phyloP scores from a whole-genome alignment of 2,113 vertebrate genomes.

The Apeltes quadracus region DNA sequence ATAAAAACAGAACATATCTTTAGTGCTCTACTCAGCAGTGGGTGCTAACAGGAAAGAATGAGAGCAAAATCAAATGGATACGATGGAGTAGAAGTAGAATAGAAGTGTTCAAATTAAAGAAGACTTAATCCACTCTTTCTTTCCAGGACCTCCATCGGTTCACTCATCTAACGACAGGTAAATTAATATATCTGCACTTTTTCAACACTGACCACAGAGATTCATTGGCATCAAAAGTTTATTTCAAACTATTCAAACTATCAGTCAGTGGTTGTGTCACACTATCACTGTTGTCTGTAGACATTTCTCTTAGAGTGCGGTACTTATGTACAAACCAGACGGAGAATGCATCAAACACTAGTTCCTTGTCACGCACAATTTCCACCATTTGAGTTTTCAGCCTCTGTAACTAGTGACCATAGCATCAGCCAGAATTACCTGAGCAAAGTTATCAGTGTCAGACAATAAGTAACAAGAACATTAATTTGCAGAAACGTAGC shows the following conservation, averaged over 20 bases:
- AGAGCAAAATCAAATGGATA: neutral
- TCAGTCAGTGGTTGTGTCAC: neutral
- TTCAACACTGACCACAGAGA: neutral
- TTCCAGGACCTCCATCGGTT: slow-evolving; percentile 90
- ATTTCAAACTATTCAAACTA: neutral
- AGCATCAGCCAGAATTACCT: neutral
- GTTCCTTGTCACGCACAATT: neutral
- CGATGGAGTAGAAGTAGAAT: neutral
- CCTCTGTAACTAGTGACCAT: neutral
- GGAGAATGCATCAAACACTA: neutral
- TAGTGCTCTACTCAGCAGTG: neutral
- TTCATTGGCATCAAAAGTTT: neutral
- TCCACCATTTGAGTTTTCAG: neutral
- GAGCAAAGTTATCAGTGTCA: neutral
- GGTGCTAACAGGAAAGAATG: neutral
- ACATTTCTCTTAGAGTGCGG: neutral
- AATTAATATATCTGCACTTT: slow-evolving; percentile 80
- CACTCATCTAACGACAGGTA: slow-evolving; percentile 88
- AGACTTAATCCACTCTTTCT: neutral
- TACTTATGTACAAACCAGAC: too few relatives aligned
- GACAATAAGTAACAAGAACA: neutral
- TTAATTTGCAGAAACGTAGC: neutral
- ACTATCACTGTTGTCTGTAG: neutral
- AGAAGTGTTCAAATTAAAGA: neutral
- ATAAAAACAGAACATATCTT: neutral